These are phyloP conservation scores for Osmerus eperlanus DNA, from an alignment of 2,113 vertebrate genomes.

Conservation along the genomic window DNA sequence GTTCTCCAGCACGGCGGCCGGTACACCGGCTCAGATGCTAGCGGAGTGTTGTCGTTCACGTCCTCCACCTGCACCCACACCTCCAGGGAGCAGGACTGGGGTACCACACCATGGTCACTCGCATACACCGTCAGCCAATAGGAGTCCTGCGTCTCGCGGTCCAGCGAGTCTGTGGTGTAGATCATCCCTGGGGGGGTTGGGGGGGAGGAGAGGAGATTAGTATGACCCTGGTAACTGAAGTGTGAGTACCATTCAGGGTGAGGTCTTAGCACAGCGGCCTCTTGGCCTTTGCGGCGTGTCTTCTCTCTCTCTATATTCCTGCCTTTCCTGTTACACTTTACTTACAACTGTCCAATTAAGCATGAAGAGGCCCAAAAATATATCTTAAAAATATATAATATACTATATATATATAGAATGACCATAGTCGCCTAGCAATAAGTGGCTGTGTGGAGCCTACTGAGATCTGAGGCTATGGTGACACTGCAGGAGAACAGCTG, in stretches of 20 bases:
- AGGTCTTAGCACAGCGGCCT: too few relatives aligned
- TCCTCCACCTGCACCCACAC: constrained; percentile 95
- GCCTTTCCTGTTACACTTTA: too few relatives aligned
- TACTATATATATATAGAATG: too few relatives aligned
- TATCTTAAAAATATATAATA: too few relatives aligned
- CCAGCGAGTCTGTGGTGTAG: constrained; percentile 89
- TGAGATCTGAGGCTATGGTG: background rate
- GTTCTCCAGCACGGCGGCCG: constrained; percentile 85
- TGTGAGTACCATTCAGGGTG: too few relatives aligned
- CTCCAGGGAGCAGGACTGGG: constrained; percentile 85
- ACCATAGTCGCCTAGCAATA: too few relatives aligned
- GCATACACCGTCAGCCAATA: constrained; percentile 97
- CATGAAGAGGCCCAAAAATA: too few relatives aligned
- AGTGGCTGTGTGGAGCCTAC: too few relatives aligned
- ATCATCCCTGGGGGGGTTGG: constrained; percentile 72
- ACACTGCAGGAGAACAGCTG: background rate
- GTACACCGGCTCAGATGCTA: constrained; percentile 91
- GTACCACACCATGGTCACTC: constrained; percentile 88
- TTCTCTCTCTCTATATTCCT: too few relatives aligned
- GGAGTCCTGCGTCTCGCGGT: constrained; percentile 88
- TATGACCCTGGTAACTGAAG: too few relatives aligned
- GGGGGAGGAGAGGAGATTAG: background rate
- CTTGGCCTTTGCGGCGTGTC: too few relatives aligned
- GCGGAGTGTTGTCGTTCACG: constrained; percentile 92
- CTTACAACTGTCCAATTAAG: too few relatives aligned